These are phyloP conservation scores for Halocynthia roretzi DNA, from an alignment of 23 tunicate species.

Conservation along the genomic window DNA sequence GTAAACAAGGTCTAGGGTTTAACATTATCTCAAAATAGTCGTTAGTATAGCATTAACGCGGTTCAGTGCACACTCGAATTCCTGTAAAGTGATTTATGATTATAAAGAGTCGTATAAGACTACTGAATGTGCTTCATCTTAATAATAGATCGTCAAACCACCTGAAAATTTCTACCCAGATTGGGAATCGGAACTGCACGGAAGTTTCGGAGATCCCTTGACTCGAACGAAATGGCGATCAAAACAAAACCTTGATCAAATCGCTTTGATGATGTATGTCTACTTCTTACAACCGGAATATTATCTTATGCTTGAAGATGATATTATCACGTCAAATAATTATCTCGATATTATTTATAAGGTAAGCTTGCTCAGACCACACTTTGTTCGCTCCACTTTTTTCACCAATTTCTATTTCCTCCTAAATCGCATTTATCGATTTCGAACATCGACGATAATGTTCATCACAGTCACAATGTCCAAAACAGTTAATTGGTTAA, in stretches of 20 bases:
- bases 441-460: not conserved
- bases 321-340: slow-evolving; percentile 4
- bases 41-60: no score
- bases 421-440: not conserved
- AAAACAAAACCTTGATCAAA: slow-evolving; percentile 26
- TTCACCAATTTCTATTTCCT: not conserved
- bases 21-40: no score
- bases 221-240: slow-evolving; percentile 14
- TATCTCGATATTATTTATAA: slow-evolving; percentile 10
- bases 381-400: not conserved
- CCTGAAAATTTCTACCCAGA: slow-evolving; percentile 12
- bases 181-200: slow-evolving; percentile 11
- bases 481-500: no score
- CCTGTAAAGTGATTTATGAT: not conserved
- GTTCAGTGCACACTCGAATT: no score
- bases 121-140: not conserved
- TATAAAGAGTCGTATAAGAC: not conserved
- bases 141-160: not conserved
- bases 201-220: slow-evolving; percentile 8
- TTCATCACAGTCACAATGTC: no score
- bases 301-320: slow-evolving; percentile 24
- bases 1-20: no score
- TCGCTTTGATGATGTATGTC: slow-evolving; percentile 9
- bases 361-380: slow-evolving; percentile 8
- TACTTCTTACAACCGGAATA: slow-evolving; percentile 16